Base-by-base conservation (phyloP, 2,797 vertebrate species). In the Sphenopsis melanotis region DNA sequence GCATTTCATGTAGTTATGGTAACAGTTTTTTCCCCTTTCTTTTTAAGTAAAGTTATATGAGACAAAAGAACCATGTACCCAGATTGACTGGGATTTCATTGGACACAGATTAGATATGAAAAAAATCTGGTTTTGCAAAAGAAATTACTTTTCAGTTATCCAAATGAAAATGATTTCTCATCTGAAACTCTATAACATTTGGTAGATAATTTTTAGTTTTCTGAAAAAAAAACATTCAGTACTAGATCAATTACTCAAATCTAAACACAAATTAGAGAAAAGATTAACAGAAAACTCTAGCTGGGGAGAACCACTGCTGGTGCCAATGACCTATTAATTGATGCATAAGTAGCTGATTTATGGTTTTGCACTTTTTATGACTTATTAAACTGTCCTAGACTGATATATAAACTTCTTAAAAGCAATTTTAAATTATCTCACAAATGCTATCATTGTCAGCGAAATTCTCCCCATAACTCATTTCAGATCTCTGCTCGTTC, bases 181-280 rank as follows among this genome's bases (percentile, higher is more conserved):
- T 56, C 15, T 64, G 26, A 41, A 94, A 64, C 1, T 6, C 3
- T 52, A 1, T 41, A 42, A 37, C 1, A 19, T 42, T 71, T 84
- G 3, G 17, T 50, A 71, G 15, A 30, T 22, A 6, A 64, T 37
- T 76, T 82, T 64, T 8, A 59, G 5, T 64, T 71, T 91, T 66
- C 11, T 72, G 15, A 55, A 1, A 1, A 11, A 10, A n/a, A 19
- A 19, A 0, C 50, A 15, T 55, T 70, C 12, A 44, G 0, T 19
- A 44, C 7, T 82, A 75, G 13, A 63, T 3, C 3, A 55, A 29
- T 47, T 41, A 36, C 9, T 44, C 20, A 74, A 66, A 72, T 76
- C 7, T 60, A 66, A 84, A 36, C 11, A 55, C 1, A 70, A 87
- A 49, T 60, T 52, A 68, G 9, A 81, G 46, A 42, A 70, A 81